Evolutionary conservation across 2,797 vertebrate genomes (phyloP).

Genomic region (Cephalopachus bancanus): DNA sequence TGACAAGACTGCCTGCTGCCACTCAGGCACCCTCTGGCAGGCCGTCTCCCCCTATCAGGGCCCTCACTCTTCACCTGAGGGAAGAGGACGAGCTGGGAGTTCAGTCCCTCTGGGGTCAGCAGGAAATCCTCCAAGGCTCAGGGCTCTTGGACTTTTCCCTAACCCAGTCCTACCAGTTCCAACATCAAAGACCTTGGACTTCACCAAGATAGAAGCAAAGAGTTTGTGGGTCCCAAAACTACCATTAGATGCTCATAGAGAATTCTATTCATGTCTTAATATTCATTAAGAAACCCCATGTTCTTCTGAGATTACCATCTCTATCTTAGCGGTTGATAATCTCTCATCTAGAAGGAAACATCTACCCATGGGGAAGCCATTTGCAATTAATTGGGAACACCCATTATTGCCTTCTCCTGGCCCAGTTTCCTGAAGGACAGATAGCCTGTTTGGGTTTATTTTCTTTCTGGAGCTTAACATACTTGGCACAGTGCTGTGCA

Average conservation of each 20-base stretch:
- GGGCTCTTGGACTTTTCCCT: background rate
- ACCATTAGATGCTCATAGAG: background rate
- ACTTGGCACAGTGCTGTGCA: background rate
- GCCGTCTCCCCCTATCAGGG: background rate
- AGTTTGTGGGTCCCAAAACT: background rate
- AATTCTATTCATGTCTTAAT: background rate
- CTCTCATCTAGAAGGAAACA: background rate
- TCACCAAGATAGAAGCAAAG: background rate
- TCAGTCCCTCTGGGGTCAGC: background rate
- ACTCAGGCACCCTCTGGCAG: background rate
- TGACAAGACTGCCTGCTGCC: conserved; percentile 71
- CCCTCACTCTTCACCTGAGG: background rate
- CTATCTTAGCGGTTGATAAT: background rate
- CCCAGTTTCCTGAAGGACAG: conserved; percentile 46
- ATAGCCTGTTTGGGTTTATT: background rate
- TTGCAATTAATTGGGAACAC: background rate
- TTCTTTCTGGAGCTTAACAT: conserved; percentile 45
- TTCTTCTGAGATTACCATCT: background rate
- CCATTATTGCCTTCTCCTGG: background rate
- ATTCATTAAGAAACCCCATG: background rate
- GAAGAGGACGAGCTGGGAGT: background rate
- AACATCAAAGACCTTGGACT: background rate
- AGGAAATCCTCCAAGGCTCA: background rate
- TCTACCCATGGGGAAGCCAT: background rate
- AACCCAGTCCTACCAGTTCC: background rate